These are phyloP conservation scores for Sinelater perroti DNA, from an alignment of 2,888 invertebrate species.

Conservation along the genomic window DNA sequence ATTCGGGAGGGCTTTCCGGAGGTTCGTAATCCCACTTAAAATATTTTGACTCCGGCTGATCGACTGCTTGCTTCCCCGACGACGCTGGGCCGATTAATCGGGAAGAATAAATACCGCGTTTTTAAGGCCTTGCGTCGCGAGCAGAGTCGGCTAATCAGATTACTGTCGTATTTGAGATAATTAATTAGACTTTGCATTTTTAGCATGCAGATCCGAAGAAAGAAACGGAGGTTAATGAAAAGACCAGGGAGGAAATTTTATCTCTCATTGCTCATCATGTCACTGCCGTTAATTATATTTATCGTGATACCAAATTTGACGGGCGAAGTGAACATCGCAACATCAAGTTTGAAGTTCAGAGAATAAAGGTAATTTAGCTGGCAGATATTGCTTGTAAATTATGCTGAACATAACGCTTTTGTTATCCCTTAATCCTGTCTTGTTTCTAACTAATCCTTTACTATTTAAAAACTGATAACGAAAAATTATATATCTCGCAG, in stretches of 20 bases:
- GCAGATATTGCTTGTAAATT: too few relatives aligned
- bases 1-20: conserved; percentile 84
- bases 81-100: too few relatives aligned
- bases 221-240: conserved; percentile 77
- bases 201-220: conserved; percentile 78
- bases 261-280: conserved; percentile 98
- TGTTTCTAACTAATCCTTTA: too few relatives aligned
- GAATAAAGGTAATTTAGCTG: conserved; percentile 73
- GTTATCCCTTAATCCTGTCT: too few relatives aligned
- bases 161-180: not conserved
- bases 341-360: conserved; percentile 95
- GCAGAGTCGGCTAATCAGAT: conserved; percentile 3
- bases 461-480: too few relatives aligned
- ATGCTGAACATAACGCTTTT: too few relatives aligned
- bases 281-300: conserved; percentile 97
- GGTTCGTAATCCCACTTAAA: conserved; percentile 63
- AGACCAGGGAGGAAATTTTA: conserved; percentile 96
- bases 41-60: too few relatives aligned
- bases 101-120: conserved; percentile 1
- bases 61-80: too few relatives aligned
- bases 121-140: not conserved
- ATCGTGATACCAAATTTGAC: conserved; percentile 93
- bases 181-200: conserved; percentile 28
- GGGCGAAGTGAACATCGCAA: conserved; percentile 90
- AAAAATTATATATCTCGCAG: too few relatives aligned